Percentiles rank a stretch among this genome's conserved stretches.
Evolutionary conservation across 2,113 vertebrate species (phyloP).

Genomic region (Halcyon malimbica): DNA sequence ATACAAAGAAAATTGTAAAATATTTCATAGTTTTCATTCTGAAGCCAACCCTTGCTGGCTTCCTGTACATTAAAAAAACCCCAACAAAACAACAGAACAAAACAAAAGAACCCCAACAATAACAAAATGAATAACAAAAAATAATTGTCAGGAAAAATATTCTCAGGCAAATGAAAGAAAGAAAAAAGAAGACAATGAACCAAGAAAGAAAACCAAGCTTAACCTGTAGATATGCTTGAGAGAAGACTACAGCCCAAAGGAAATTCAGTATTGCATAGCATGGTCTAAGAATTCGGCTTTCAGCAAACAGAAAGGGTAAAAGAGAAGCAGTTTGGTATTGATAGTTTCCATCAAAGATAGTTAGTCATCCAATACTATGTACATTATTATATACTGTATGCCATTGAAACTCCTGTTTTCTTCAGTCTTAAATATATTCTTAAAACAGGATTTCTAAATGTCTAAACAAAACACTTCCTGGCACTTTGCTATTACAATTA

Average conservation of each 20-base stretch:
- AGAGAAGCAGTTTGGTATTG: constrained; percentile 89
- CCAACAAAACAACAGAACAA: neutral
- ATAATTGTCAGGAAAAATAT: constrained; percentile 71
- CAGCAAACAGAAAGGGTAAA: constrained; percentile 79
- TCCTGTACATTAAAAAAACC: constrained; percentile 75
- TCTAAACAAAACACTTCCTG: constrained; percentile 73
- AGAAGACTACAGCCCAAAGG: constrained; percentile 77
- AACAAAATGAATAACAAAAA: constrained; percentile 76
- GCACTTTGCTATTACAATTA: constrained; percentile 65
- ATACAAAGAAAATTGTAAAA: constrained; percentile 84
- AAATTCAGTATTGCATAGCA: constrained; percentile 95
- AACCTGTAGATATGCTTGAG: constrained; percentile 85
- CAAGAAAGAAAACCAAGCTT: constrained; percentile 71
- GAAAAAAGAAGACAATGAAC: constrained; percentile 17
- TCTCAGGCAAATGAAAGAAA: constrained; percentile 80
- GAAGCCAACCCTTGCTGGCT: constrained; percentile 77
- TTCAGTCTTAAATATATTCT: constrained; percentile 77
- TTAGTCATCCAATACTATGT: constrained; percentile 83
- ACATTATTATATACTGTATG: constrained; percentile 84
- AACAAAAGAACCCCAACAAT: neutral
- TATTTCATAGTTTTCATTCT: constrained; percentile 86
- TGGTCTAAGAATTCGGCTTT: constrained; percentile 81
- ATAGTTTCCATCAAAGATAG: constrained; percentile 83
- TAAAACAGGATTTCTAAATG: constrained; percentile 64
- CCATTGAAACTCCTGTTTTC: constrained; percentile 76